Base-by-base conservation (phyloP, 1,140 invertebrate species). In the Leptopilina clavipes region DNA sequence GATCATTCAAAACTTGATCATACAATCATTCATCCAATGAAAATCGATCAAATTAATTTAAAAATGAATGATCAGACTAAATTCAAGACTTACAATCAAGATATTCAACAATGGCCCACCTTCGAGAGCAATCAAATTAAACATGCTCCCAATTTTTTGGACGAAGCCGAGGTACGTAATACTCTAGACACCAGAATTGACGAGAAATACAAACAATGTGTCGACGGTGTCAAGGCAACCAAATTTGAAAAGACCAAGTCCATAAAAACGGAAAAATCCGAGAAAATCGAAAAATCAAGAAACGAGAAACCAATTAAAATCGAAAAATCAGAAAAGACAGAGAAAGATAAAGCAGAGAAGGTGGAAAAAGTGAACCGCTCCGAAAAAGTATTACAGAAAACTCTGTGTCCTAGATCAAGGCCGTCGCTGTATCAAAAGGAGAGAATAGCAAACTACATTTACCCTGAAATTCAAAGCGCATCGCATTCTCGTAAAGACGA, bases 191-290 rank as follows among this genome's bases (percentile, higher is more conserved):
- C 81, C 0, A 85, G 76, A 1, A 89, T 89, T 72, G 87, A 90
- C 31, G 88, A 90, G 14, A 90, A 90, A 59, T 90, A 90, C 78
- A 90, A 89, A 18, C 86, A 86, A 31, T 90, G 89, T 72, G 88
- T 90, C 6, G 85, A 89, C 19, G 86, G 79, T 7, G 87, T 83
- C 0, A 86, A 76, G 25, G 73, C 74, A 6, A 75, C 44, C 5
- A 81, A 81, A 18, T 25, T 18, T 18, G n/a, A 25, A 75, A 76
- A 72, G 48, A 17, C 44, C 12, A 59, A 70, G 70, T 17, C n/a
- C n/a, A n/a, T n/a, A n/a, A 65, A 11, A 77, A 70, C 19, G 10
- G 18, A 22, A 56, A 56, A 14, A 44, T 14, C 8, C 3, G 43
- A 44, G 9, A 44, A 44, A 14, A 9, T 44, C 1, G 43, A 44